Percentiles rank a stretch among this genome's conserved stretches.
phyloP scores from a whole-genome alignment of 2,797 vertebrate species.

The Australoheros facetus region DNA sequence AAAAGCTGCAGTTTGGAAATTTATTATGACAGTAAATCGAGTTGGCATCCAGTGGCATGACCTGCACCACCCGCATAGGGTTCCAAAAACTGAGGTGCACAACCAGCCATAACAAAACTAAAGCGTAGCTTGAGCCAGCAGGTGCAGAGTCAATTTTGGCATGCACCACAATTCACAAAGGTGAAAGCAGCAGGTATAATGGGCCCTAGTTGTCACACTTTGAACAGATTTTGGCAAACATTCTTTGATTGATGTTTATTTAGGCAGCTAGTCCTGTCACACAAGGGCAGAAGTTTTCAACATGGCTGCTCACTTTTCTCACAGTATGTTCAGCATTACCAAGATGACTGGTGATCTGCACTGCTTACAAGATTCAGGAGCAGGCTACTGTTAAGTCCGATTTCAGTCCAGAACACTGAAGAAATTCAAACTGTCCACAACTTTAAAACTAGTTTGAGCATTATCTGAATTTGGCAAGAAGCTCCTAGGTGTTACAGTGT shows the following conservation, averaged over 20 bases:
- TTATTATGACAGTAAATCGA: not conserved
- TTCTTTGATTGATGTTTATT: too few relatives aligned
- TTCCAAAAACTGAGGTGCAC: not conserved
- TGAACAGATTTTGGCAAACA: not conserved
- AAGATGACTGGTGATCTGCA: not conserved
- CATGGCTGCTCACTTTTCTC: not conserved
- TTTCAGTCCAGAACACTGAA: not conserved
- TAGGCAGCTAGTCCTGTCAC: too few relatives aligned
- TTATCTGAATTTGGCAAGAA: conserved; percentile 22
- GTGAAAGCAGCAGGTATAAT: not conserved
- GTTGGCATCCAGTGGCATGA: not conserved
- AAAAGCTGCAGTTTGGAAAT: not conserved
- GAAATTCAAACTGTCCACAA: conserved; percentile 3
- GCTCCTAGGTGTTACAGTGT: not conserved
- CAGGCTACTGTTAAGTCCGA: not conserved
- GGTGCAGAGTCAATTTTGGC: not conserved
- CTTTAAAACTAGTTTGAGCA: conserved; percentile 15
- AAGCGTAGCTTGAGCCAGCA: too few relatives aligned
- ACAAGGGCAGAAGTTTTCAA: not conserved
- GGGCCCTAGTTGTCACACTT: not conserved
- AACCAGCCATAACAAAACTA: not conserved
- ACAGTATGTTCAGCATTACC: not conserved
- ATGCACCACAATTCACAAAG: not conserved
- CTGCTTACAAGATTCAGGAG: not conserved
- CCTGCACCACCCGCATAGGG: not conserved